Percentiles rank a stretch among this genome's conserved stretches.
These are phyloP conservation scores for Hipparchia semele DNA, from an alignment of 2,888 invertebrate genomes.

Conservation along the genomic window DNA sequence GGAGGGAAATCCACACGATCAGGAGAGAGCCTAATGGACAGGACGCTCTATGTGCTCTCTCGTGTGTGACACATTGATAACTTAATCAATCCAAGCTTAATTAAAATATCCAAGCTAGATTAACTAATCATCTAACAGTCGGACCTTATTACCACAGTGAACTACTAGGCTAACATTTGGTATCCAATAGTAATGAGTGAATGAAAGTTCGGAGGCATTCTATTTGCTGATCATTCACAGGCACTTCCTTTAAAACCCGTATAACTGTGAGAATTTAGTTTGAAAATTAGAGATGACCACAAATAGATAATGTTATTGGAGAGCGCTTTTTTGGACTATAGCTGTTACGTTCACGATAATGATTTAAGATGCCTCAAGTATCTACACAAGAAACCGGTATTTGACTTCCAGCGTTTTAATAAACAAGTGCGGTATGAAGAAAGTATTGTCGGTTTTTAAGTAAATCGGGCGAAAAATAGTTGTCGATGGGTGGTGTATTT, in stretches of 20 bases:
- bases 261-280: slow-evolving; percentile 49
- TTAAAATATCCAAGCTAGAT: no score
- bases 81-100: no score
- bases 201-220: slow-evolving; percentile 7
- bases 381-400: slow-evolving; percentile 53
- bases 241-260: slow-evolving; percentile 37
- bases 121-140: no score
- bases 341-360: slow-evolving; percentile 49
- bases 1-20: no score
- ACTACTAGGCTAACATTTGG: neutral
- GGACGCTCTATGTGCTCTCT: no score
- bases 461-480: neutral
- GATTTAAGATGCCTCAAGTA: slow-evolving; percentile 56
- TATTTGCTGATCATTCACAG: slow-evolving; percentile 35
- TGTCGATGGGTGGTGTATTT: no score
- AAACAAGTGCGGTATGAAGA: neutral
- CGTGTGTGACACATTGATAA: no score
- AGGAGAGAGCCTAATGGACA: no score
- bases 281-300: slow-evolving; percentile 72
- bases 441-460: slow-evolving; percentile 9
- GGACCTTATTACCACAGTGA: no score
- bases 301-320: slow-evolving; percentile 41
- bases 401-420: slow-evolving; percentile 5
- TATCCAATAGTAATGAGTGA: neutral
- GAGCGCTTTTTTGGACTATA: slow-evolving; percentile 35